Evolutionary conservation across 2,113 vertebrate species (phyloP).

Genomic region (Collichthys lucidus): DNA sequence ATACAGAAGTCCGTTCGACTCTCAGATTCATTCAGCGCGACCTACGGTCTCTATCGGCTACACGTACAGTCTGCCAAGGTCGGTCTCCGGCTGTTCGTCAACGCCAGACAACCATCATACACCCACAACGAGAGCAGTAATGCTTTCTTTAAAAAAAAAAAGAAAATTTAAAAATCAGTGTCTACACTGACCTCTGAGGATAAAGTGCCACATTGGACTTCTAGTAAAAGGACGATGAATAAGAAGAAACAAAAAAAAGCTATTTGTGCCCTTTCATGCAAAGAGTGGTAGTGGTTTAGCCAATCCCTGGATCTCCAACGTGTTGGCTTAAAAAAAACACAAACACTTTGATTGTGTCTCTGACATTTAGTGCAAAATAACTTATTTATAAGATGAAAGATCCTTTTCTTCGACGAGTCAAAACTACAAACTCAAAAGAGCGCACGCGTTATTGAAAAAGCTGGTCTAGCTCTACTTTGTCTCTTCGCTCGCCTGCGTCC

Average conservation of each 20-base stretch:
- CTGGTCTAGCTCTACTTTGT: conserved; percentile 19
- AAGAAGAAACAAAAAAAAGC: conserved; percentile 41
- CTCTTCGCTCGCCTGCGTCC: conserved; percentile 14
- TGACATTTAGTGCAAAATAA: conserved; percentile 84
- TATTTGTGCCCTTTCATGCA: conserved; percentile 75
- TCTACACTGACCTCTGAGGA: conserved; percentile 63
- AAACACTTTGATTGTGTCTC: conserved; percentile 79
- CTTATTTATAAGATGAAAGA: conserved; percentile 61
- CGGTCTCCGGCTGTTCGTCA: conserved; percentile 73
- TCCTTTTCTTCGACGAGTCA: conserved; percentile 47
- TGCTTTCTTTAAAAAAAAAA: conserved; percentile 23
- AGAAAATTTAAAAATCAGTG: conserved; percentile 22
- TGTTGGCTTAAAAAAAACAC: conserved; percentile 73
- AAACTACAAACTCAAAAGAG: conserved; percentile 44
- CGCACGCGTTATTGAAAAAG: conserved; percentile 30
- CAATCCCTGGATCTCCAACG: conserved; percentile 59
- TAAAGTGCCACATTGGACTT: conserved; percentile 78
- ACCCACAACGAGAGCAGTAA: conserved; percentile 44
- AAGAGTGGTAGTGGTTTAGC: conserved; percentile 66
- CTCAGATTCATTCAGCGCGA: conserved; percentile 57
- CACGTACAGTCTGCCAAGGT: conserved; percentile 57
- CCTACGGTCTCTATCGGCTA: conserved; percentile 43
- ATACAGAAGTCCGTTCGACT: conserved; percentile 59
- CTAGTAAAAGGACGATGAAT: conserved; percentile 43
- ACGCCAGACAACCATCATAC: conserved; percentile 72